Evolutionary conservation across 2,113 vertebrate genomes (phyloP).

Genomic region (Lepidothrix coronata): DNA sequence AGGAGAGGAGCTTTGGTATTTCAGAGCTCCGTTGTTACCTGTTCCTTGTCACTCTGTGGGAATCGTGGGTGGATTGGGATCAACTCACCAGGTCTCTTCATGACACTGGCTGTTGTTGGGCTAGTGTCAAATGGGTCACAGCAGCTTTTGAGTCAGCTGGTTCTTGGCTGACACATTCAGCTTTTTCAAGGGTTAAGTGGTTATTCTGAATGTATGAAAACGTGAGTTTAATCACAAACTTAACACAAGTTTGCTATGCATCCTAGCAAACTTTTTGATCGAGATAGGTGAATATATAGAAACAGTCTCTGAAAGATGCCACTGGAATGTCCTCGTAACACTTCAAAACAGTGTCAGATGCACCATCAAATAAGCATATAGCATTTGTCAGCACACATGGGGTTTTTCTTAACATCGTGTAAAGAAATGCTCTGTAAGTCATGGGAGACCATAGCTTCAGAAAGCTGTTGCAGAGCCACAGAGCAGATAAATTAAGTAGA

Average conservation of each 20-base stretch:
- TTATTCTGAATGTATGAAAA: neutral
- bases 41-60: accelerated
- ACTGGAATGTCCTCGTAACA: neutral
- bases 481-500: slow-evolving; percentile 47
- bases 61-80: neutral
- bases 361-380: neutral
- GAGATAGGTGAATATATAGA: neutral
- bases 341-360: neutral
- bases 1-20: neutral
- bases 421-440: neutral
- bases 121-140: neutral
- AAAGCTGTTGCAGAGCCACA: neutral
- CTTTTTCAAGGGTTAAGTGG: neutral
- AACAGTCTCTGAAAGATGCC: neutral
- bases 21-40: neutral
- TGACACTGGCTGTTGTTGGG: neutral
- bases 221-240: neutral
- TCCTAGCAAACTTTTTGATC: neutral
- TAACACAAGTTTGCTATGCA: neutral
- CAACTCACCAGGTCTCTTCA: neutral
- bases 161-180: neutral
- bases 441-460: neutral
- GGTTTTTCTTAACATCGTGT: neutral
- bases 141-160: neutral
- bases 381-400: neutral